Evolutionary conservation across 1,140 invertebrate genomes (phyloP).

Genomic region (honey bee (Apis mellifera)): DNA sequence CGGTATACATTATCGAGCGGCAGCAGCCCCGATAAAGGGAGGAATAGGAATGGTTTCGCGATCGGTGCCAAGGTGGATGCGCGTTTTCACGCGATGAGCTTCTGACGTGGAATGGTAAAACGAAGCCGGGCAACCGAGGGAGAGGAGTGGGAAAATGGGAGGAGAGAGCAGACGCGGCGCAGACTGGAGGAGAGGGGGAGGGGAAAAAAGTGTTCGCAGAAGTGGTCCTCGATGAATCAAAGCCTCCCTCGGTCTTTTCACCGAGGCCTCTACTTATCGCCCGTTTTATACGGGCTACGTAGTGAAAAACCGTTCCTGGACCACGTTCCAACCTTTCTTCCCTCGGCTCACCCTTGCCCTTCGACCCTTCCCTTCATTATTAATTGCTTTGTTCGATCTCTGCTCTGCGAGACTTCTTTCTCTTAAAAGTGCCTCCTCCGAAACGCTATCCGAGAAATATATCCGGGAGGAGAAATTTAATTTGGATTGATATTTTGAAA

Average conservation of each 20-base stretch:
- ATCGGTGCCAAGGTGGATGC: slow-evolving; percentile 23
- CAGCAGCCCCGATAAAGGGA: background rate
- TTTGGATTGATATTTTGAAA: background rate
- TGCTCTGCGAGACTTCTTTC: background rate
- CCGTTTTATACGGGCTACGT: slow-evolving; percentile 28
- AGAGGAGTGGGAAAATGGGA: background rate
- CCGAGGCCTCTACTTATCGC: slow-evolving; percentile 43
- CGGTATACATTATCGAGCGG: background rate
- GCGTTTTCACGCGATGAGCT: slow-evolving; percentile 38
- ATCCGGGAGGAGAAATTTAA: background rate
- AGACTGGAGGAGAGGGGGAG: slow-evolving; percentile 31
- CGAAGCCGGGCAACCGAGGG: slow-evolving; percentile 37
- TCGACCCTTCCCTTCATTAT: background rate
- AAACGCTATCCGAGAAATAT: background rate
- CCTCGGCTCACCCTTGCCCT: background rate
- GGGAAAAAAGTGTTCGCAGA: slow-evolving; percentile 46
- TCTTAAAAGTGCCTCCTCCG: background rate
- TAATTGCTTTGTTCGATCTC: slow-evolving; percentile 18
- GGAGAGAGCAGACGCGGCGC: slow-evolving; percentile 29
- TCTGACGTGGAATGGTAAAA: slow-evolving; percentile 34
- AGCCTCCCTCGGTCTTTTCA: slow-evolving; percentile 42
- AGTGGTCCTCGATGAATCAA: slow-evolving; percentile 66
- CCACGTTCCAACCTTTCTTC: slow-evolving; percentile 4
- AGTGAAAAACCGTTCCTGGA: slow-evolving; percentile 40
- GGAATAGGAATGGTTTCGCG: slow-evolving; percentile 2